Base-by-base conservation (phyloP, 2,888 invertebrate species). In the Gortyna flavago region DNA sequence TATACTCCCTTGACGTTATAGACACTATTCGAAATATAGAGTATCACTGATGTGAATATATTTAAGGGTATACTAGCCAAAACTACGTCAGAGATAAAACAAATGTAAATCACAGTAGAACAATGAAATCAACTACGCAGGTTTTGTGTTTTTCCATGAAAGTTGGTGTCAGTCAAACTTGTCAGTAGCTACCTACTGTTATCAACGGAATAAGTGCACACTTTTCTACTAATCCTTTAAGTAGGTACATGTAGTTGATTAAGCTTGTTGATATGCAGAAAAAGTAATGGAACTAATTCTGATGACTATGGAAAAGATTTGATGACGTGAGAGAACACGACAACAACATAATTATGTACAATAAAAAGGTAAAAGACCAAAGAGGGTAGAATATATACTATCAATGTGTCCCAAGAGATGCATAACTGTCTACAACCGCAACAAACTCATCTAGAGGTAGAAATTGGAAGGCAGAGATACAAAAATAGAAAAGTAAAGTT, bases 141-240 rank as follows among this genome's bases (percentile, higher is more conserved):
- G 54, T 59, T 71, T 71, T 21, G 75, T 84, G 54, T 68, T 84
- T 85, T 85, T 85, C 87, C 85, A 79, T 70, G 67, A 65, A 77
- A 13, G 51, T 73, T 38, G 35, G n/a, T 83, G 87, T 83, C 89
- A 87, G 79, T 88, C 83, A 88, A 75, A 79, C 73, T 73, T 64
- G 35, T 41, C n/a, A 67, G 18, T 88, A 87, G 85, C 85, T 67
- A 59, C 85, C 85, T 67, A 59, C 32, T 38, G 78, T 79, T 87
- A 87, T 87, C 87, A 72, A 3, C 25, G 44, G 65, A 54, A 68
- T 81, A 83, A 87, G 87, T 83, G 80, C 73, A 61, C 73, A 79
- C 75, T 81, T 87, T 88, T 83, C 68, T 57, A 57, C 66, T 79
- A 85, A 81, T 85, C 87, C 79, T 67, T 79, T 70, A 57, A 87